Evolutionary conservation across 1,140 invertebrate genomes (phyloP), one percentile per base, ranked within the genome.

Genomic region (Littorina saxatilis): DNA sequence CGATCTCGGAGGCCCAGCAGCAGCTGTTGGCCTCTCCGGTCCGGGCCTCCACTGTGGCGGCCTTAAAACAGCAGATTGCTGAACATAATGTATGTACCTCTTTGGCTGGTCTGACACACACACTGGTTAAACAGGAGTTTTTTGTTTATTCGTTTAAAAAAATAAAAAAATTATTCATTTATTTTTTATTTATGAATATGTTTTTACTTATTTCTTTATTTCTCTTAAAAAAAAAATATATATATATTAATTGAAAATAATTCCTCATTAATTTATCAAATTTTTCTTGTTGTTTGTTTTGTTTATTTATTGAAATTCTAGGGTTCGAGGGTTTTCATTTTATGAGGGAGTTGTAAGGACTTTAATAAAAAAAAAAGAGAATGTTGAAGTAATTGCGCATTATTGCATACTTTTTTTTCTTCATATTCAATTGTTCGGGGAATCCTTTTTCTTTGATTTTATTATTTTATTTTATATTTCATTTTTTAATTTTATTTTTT

Each of bases 1-100:
- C 98, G 93, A 96, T 99, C 79, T 94, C 94, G 47, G 95, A 98
- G 86, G 96, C 97, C n/a, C 95, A 98, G 81, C 97, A 98, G 89
- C 98, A 98, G 93, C 94, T 99, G 74, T 79, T 88, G 32, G 89
- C 76, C 95, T 96, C 73, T 93, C 96, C 90, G 95, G 96, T 92
- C 96, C 97, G 61, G 95, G 96, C 84, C 95, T 96, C 93, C 94
- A 95, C 91, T 95, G 96, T 91, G 74, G 95, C 96, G 81, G 96
- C 98, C 88, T 94, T 96, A 87, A 96, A 98, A 87, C 95, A 95
- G 88, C 96, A 97, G 90, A 93, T 95, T 81, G 94, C 95, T 89
- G 96, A 98, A 91, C 96, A 98, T 94, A 96, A 97, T 95, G 98
- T 99, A 96, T 95, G 97, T 94, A 83, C 66, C 82, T 78, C 32